Base-by-base conservation (phyloP, 1,140 invertebrate species). In the Cataglyphis hispanica region DNA sequence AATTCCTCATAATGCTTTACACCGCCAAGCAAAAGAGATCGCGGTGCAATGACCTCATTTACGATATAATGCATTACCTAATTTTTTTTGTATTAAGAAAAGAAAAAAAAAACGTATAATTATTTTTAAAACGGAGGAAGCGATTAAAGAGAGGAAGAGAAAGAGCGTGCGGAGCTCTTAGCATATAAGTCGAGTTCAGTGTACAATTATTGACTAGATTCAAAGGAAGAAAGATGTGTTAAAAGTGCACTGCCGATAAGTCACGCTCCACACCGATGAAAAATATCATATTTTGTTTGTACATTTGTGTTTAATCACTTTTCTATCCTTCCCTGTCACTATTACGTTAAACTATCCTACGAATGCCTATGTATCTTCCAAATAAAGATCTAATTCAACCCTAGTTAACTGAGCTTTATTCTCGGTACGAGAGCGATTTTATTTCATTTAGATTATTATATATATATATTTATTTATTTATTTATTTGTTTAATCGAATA, bases 341-440 rank as follows among this genome's bases (percentile, higher is more conserved):
- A 84, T 92, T 93, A 91, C 78, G 91, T 93, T 92, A 86, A 84
- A 89, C 78, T 88, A 90, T 90, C 84, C 84, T 92, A 87, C 83
- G 58, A 83, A 88, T 87, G 90, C 87, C 84, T 88, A 87, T 93
- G 91, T 93, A 93, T 93, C 92, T 93, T 93, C 91, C 91, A 92
- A 92, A 93, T 92, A 93, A 93, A 93, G 85, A 92, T 91, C 91
- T 92, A 87, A 91, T 93, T 92, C 74, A 91, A 90, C 75, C 84
- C 67, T 85, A 83, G 60, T 87, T 8, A 87, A 78, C 34, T 10
- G 1, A 16, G 16, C 13, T 69, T 80, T 56, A 56, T 69, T 67
- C 8, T 10, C 4, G 25, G 6, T 60, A 40, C 16, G 6, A 72
- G 3, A 31, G 1, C 8, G 10, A 72, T 72, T 37, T 19, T 11